Evolutionary conservation across 2,113 vertebrate genomes (phyloP).

Genomic region (Anarrhichthys ocellatus): DNA sequence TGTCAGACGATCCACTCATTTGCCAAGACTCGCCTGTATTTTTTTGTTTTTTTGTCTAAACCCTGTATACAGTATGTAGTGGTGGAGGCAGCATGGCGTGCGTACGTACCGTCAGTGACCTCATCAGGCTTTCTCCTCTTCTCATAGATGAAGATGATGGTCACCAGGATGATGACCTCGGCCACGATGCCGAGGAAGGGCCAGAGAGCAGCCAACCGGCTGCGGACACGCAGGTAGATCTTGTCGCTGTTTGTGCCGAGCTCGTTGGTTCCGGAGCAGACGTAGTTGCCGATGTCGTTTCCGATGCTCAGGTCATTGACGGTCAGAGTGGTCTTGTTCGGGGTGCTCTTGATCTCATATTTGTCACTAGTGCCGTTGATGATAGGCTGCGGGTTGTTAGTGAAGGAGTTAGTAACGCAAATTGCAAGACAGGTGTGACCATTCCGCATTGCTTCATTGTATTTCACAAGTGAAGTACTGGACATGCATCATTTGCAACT

Average conservation of each 20-base stretch:
- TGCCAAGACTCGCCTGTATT: too few relatives aligned
- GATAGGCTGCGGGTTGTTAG: constrained; percentile 34
- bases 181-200: constrained; percentile 98
- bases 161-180: constrained; percentile 93
- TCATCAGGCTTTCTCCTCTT: constrained; percentile 97
- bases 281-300: constrained; percentile 84
- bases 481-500: not conserved
- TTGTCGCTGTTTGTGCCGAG: not conserved
- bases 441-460: not conserved
- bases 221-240: constrained; percentile 89
- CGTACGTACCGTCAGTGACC: constrained; percentile 88
- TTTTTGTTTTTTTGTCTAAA: not conserved
- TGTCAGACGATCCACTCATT: not conserved
- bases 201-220: constrained; percentile 94
- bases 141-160: constrained; percentile 97
- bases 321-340: constrained; percentile 82
- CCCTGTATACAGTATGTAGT: not conserved
- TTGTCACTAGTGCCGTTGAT: constrained; percentile 77
- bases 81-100: not conserved
- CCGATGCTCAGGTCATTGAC: constrained; percentile 81
- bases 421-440: not conserved
- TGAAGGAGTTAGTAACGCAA: not conserved
- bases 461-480: not conserved
- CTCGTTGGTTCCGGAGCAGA: constrained; percentile 81
- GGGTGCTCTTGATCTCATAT: constrained; percentile 82